Evolutionary conservation across 2,888 invertebrate species (phyloP).

Genomic region (Lymantria dispar): DNA sequence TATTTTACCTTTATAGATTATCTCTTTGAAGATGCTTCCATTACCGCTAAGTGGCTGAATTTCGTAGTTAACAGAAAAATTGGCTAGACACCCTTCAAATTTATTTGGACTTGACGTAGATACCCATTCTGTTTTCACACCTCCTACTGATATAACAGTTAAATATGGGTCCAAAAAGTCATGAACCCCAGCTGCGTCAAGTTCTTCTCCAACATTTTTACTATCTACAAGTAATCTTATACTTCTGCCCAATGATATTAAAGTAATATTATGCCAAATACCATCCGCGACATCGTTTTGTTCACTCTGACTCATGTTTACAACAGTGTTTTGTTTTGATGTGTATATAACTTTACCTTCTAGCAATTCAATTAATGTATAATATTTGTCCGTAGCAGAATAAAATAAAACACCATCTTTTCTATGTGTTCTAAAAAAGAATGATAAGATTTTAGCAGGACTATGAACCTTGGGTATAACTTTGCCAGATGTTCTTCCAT

Average conservation of each 20-base stretch:
- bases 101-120: constrained; percentile 80
- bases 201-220: constrained; percentile 89
- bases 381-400: constrained; percentile 93
- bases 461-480: constrained; percentile 55
- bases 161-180: constrained; percentile 96
- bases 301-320: constrained; percentile 90
- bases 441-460: constrained; percentile 88
- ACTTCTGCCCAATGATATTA: constrained; percentile 87
- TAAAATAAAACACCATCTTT: constrained; percentile 92
- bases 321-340: constrained; percentile 89
- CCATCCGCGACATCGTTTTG: constrained; percentile 88
- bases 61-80: constrained; percentile 94
- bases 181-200: constrained; percentile 93
- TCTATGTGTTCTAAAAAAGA: constrained; percentile 91
- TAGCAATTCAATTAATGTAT: constrained; percentile 89
- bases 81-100: constrained; percentile 95
- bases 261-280: constrained; percentile 93
- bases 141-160: constrained; percentile 90
- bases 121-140: constrained; percentile 85
- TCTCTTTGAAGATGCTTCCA: constrained; percentile 90
- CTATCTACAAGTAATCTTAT: constrained; percentile 88
- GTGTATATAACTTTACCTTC: constrained; percentile 90
- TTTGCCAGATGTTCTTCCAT: constrained; percentile 50
- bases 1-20: constrained; percentile 87
- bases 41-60: constrained; percentile 94